Evolutionary conservation across 2,113 vertebrate species (phyloP).

Genomic region (Dasyornis broadbenti): DNA sequence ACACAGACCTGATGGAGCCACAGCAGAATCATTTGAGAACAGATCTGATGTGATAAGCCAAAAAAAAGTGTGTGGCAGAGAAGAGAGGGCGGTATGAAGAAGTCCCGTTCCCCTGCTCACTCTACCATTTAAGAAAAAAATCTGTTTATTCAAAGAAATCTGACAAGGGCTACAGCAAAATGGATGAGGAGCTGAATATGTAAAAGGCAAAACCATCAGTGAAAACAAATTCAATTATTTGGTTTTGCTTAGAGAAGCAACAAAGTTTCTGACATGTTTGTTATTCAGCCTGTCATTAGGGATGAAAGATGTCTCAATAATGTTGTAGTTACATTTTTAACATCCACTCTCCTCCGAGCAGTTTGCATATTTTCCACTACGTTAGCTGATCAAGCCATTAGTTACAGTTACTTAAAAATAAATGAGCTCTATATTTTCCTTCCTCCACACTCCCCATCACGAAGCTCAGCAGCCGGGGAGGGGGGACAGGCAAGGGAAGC

Average conservation of each 20-base stretch:
- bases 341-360: constrained; percentile 62
- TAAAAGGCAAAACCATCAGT: constrained; percentile 22
- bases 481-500: not conserved
- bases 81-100: not conserved
- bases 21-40: not conserved
- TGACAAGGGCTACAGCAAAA: constrained; percentile 26
- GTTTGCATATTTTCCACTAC: constrained; percentile 68
- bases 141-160: not conserved
- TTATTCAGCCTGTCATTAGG: constrained; percentile 62
- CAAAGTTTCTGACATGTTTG: constrained; percentile 65
- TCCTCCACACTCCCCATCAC: not conserved
- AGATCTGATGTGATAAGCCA: not conserved
- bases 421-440: constrained; percentile 50
- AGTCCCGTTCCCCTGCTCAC: not conserved
- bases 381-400: constrained; percentile 66
- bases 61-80: not conserved
- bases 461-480: not conserved
- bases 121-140: not conserved
- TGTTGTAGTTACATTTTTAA: constrained; percentile 67
- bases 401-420: constrained; percentile 68
- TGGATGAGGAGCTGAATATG: not conserved
- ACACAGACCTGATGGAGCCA: not conserved
- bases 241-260: constrained; percentile 60
- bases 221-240: constrained; percentile 51
- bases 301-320: constrained; percentile 61